These are phyloP conservation scores for Stichodactyla helianthus DNA, from an alignment of 64 coral and sea anemone species.

Conservation along the genomic window DNA sequence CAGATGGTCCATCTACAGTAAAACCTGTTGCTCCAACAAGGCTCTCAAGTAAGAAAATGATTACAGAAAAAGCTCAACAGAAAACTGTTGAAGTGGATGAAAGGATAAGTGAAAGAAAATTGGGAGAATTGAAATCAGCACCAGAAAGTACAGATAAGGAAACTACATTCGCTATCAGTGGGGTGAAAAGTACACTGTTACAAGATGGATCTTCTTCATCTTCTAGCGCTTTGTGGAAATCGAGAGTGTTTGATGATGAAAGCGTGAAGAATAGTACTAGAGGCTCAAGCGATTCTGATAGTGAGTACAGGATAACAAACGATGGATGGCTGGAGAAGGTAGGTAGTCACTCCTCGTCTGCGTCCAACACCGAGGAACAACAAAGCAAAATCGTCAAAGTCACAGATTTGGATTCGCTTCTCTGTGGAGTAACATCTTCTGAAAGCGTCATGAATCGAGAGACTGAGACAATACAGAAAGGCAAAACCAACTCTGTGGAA, in stretches of 20 bases:
- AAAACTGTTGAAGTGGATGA: background rate
- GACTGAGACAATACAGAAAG: background rate
- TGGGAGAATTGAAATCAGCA: background rate
- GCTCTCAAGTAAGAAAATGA: background rate
- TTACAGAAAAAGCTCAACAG: background rate
- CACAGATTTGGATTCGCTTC: conserved; percentile 4
- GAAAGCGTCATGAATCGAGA: background rate
- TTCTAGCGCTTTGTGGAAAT: background rate
- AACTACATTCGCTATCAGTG: background rate
- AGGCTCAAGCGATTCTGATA: background rate
- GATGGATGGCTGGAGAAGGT: background rate
- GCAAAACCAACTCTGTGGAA: background rate
- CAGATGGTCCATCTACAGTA: background rate
- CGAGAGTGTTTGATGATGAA: background rate
- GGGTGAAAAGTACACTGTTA: background rate
- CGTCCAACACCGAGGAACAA: background rate
- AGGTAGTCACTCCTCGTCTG: background rate
- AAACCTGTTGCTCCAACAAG: background rate
- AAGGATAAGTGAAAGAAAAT: background rate
- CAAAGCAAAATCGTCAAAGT: background rate
- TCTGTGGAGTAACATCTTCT: background rate
- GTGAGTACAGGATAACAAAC: background rate
- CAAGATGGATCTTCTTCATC: background rate
- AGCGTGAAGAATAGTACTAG: background rate
- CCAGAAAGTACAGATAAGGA: background rate